Conservation (phyloP, 2,797 vertebrate genomes). For the Vespertilio murinus region DNA sequence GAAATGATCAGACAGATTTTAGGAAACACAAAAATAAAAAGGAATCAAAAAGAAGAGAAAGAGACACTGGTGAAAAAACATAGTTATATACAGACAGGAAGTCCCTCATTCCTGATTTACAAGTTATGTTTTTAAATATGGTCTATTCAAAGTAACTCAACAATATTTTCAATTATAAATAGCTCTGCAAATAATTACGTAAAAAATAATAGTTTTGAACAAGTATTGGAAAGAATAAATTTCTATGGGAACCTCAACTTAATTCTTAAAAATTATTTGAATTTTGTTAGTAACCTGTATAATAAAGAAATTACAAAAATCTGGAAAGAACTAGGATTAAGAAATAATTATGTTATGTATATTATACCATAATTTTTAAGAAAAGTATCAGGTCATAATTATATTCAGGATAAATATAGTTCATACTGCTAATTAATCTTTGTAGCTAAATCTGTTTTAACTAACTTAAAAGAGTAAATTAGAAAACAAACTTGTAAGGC, state of each 20-base stretch:
- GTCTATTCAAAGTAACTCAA: constrained; percentile 24
- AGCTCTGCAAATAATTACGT: background rate
- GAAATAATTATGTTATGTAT: background rate
- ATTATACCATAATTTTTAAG: background rate
- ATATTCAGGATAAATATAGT: background rate
- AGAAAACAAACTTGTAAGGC: constrained; percentile 36
- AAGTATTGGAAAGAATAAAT: constrained; percentile 8
- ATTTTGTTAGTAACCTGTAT: background rate
- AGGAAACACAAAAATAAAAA: background rate
- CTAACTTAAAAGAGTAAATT: background rate
- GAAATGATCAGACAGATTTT: background rate
- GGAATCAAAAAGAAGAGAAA: background rate
- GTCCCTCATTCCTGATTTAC: background rate
- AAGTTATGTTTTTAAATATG: constrained; percentile 15
- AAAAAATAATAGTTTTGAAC: constrained; percentile 38
- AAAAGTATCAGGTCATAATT: background rate
- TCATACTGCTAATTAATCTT: constrained; percentile 14
- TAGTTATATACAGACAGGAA: background rate
- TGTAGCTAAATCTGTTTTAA: constrained; percentile 31
- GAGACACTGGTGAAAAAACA: background rate
- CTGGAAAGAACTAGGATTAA: background rate
- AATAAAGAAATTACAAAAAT: constrained; percentile 16
- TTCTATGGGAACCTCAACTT: constrained; percentile 2
- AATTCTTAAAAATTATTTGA: constrained; percentile 32
- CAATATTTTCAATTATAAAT: constrained; percentile 12